Evolutionary conservation across 2,888 invertebrate genomes (phyloP), one percentile per base, ranked within the genome.

Genomic region (Strigamia crassipes): DNA sequence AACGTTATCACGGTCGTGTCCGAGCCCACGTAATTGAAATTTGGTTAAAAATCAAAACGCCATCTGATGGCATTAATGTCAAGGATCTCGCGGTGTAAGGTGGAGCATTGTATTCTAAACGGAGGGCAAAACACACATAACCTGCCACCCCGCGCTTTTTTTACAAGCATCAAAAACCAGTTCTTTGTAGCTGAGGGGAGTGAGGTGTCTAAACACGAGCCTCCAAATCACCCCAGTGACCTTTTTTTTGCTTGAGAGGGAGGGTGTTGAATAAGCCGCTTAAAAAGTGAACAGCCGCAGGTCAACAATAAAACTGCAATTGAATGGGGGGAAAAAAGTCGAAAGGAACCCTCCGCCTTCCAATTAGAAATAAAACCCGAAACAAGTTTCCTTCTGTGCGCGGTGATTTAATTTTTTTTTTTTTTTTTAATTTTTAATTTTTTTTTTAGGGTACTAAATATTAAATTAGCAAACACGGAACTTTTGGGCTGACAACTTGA

Each of bases 221-320:
- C 27, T 66, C 66, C 23, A 51, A 51, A 51, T 51, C 51, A 23
- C 66, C 66, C 66, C 66, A 31, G 66, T 66, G 66, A 66, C 66
- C 66, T 66, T 66, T 66, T 66, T 66, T 66, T 66, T 66, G 51
- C 18, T 66, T 13, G 31, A 66, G 66, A 66, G 61, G 66, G 66
- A 15, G 66, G 66, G 23, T 23, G 23, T 23, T 66, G 66, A 66
- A 66, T 66, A 66, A 66, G 66, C 31, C 23, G 66, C 66, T 66
- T 66, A 66, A 66, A 66, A 66, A 66, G 66, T 66, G 66, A 66
- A 31, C 66, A 66, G 66, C 66, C 66, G 66, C 66, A 66, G 66
- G 66, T 66, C 66, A 66, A 51, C 51, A 51, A 51, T 51, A 51
- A 66, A 66, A 66, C 27, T 66, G 23, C 27, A 66, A 66, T 66